Evolutionary conservation across 2,888 invertebrate species (phyloP), one percentile per base, ranked within the genome.

Genomic region (Smittia aterrima): DNA sequence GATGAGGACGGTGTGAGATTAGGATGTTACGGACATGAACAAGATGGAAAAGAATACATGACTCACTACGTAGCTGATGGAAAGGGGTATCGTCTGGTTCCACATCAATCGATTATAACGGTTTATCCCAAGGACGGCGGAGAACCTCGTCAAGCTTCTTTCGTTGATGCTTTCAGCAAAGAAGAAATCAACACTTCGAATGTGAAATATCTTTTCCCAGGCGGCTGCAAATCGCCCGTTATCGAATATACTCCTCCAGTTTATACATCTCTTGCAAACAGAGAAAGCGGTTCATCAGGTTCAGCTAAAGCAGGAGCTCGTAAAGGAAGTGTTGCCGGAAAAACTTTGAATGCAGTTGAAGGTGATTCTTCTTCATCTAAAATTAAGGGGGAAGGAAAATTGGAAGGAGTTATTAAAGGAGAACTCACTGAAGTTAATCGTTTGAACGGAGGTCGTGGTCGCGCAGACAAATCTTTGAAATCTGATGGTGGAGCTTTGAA

Each of bases 1-100:
- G 70, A 20, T 11, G 70, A 53, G 20, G 70, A 71, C 25, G 70
- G 70, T 32, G 70, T 71, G 1, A 47, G 70, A 27, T 24, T 71
- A 27, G 72, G 72, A 9, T 73, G 72, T 32, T 73, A 73, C 24
- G 72, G 72, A 9, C 25, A 62, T 24, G 64, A 62, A 11, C 40
- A 24, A 22, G 62, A 73, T n/a, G 72, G 72, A 18, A 40, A 18
- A 20, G 38, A 40, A 22, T 64, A 73, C 32, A 20, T 18, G 9
- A 73, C 72, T 9, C 38, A 62, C 18, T 73, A 73, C 32, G 47
- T 64, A 1, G 72, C 72, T n/a, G 72, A 73, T 18, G 58, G 62
- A 40, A 58, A 73, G 24, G 72, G 72, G 11, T 73, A 73, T 38
- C 27, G 72, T 11, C 22, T 73, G 9, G 72, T 41, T 24, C 40